Percentiles rank a stretch among this genome's conserved stretches.
Conservation (phyloP, 2,113 vertebrate species). For the Apteryx owenii region DNA sequence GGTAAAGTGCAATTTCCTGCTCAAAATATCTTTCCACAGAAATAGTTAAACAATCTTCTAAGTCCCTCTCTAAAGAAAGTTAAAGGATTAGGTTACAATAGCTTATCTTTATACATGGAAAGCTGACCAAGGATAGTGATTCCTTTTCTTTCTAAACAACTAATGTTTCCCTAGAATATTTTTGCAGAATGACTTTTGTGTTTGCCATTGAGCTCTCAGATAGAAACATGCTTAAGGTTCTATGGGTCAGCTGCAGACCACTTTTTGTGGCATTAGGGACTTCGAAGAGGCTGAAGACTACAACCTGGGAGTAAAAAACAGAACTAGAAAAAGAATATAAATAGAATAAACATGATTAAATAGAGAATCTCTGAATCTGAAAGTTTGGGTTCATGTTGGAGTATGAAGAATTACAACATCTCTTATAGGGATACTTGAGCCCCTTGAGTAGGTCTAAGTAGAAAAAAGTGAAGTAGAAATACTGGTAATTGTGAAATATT, state of each 20-base stretch:
- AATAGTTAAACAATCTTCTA: background rate
- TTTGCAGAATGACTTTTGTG: background rate
- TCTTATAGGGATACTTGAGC: background rate
- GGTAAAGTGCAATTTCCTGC: background rate
- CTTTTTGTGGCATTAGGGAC: background rate
- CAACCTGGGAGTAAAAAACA: accelerated
- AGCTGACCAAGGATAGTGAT: background rate
- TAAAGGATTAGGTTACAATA: background rate
- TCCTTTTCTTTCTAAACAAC: background rate
- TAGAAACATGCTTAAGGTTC: background rate
- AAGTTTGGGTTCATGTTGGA: background rate
- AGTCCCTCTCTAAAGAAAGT: background rate
- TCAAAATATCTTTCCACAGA: background rate
- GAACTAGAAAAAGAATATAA: background rate
- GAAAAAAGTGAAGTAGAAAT: background rate
- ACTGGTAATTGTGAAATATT: background rate
- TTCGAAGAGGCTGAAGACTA: background rate
- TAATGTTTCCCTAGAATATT: background rate
- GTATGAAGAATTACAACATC: background rate
- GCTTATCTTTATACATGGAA: background rate
- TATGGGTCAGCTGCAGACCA: background rate
- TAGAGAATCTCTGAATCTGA: background rate
- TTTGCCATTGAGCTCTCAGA: background rate
- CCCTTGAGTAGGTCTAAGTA: background rate
- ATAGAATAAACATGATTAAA: background rate